Conservation (phyloP, 2,113 vertebrate species). For the Mustelus asterias region DNA sequence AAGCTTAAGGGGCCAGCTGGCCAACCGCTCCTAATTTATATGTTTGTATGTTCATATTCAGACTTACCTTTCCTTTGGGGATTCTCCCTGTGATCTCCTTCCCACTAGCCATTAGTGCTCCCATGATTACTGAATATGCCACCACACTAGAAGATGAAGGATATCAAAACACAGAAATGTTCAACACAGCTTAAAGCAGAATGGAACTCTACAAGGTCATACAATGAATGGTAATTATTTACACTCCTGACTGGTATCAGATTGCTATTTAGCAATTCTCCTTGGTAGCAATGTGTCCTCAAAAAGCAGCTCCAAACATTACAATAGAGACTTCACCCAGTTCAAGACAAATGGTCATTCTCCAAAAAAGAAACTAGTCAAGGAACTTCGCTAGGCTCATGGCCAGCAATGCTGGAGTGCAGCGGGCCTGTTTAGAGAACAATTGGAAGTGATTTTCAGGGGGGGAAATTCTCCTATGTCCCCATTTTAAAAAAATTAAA, state of each 20-base stretch:
- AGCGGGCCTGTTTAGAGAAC: not conserved
- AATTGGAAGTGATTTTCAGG: not conserved
- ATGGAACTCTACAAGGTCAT: not conserved
- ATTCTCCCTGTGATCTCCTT: conserved; percentile 89
- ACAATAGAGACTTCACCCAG: not conserved
- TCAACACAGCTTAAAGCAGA: not conserved
- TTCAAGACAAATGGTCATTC: not conserved
- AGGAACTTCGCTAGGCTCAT: not conserved
- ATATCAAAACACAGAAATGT: conserved; percentile 25
- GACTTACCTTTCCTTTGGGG: conserved; percentile 86
- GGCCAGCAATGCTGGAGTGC: not conserved
- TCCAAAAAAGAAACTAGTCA: not conserved
- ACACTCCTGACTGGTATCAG: not conserved
- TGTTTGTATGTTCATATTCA: not conserved
- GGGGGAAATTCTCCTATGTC: not conserved
- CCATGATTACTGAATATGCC: conserved; percentile 93
- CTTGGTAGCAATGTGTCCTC: not conserved
- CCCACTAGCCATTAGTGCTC: conserved; percentile 91
- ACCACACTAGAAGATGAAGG: conserved; percentile 65
- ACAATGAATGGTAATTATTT: not conserved
- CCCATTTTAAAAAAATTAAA: not conserved
- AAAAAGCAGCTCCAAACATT: not conserved
- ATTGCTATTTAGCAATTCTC: not conserved
- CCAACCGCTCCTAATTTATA: too few species aligned
- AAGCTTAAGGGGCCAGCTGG: too few species aligned